A percentile compares a stretch with the other conserved stretches of the same genome.
Conservation (phyloP, 64 coral and sea anemone species). For the Hydrozoanthus tunicans region DNA sequence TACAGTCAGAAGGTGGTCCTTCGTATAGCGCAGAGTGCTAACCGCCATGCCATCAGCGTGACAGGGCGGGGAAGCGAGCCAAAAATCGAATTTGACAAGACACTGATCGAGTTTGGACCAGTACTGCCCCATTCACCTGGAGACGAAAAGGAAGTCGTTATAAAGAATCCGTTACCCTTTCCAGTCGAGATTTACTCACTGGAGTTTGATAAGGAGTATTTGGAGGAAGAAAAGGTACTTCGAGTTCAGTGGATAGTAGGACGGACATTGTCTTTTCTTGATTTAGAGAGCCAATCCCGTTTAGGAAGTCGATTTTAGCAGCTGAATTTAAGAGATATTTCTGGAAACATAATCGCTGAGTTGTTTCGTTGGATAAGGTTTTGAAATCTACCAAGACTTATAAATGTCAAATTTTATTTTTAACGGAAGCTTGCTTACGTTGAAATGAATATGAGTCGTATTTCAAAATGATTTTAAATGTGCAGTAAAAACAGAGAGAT, state of each 20-base stretch:
- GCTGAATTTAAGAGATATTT: too few relatives aligned
- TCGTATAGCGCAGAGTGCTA: constrained; percentile 88
- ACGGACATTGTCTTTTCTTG: neutral
- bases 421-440: too few relatives aligned
- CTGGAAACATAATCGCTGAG: too few relatives aligned
- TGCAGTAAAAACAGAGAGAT: too few relatives aligned
- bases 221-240: constrained; percentile 97
- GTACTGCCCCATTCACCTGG: constrained; percentile 92
- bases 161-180: constrained; percentile 89
- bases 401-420: too few relatives aligned
- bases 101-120: constrained; percentile 93
- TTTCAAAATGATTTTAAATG: too few relatives aligned
- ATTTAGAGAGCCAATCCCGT: neutral
- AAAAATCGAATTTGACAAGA: constrained; percentile 91
- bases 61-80: constrained; percentile 91
- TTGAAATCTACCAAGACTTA: too few relatives aligned
- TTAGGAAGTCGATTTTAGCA: too few relatives aligned
- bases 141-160: constrained; percentile 85
- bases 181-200: constrained; percentile 94
- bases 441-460: too few relatives aligned
- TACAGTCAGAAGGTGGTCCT: constrained; percentile 85
- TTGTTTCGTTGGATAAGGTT: too few relatives aligned
- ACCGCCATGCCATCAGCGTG: constrained; percentile 76
- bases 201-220: constrained; percentile 99
- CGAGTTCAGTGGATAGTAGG: neutral